Conservation (phyloP, 2,113 vertebrate species). For the Ceratotherium simum region DNA sequence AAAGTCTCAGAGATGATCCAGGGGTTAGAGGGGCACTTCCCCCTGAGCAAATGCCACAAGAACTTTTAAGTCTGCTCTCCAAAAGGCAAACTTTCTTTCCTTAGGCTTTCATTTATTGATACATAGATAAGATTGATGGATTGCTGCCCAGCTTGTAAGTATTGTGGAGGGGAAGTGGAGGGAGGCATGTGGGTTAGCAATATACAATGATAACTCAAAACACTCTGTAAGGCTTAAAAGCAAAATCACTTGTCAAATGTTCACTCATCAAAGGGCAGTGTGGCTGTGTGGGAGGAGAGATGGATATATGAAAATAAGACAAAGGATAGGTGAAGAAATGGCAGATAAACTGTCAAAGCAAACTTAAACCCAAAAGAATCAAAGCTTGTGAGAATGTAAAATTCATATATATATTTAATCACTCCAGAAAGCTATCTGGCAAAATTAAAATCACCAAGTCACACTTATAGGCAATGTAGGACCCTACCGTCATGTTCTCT, state of each 20-base stretch:
- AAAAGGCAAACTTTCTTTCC: neutral
- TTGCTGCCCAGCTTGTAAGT: neutral
- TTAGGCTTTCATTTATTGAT: constrained; percentile 45
- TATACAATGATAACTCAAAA: neutral
- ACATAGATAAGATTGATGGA: constrained; percentile 55
- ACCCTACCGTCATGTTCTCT: rapidly evolving
- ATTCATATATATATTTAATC: neutral
- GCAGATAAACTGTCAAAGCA: neutral
- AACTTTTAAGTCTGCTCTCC: neutral
- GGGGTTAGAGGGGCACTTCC: neutral
- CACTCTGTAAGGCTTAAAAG: neutral
- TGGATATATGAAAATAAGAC: too few species aligned
- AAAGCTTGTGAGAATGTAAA: neutral
- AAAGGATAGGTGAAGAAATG: neutral
- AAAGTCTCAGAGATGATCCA: neutral
- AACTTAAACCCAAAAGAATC: neutral
- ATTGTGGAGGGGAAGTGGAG: neutral
- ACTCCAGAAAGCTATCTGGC: neutral
- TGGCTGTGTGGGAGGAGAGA: neutral
- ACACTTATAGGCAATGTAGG: neutral
- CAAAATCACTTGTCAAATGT: neutral
- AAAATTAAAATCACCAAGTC: neutral
- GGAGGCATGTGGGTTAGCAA: neutral
- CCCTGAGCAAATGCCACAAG: constrained; percentile 46
- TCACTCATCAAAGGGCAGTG: neutral